phyloP scores from a whole-genome alignment of 2,888 invertebrate genomes.

The Cryptus viduatorius region DNA sequence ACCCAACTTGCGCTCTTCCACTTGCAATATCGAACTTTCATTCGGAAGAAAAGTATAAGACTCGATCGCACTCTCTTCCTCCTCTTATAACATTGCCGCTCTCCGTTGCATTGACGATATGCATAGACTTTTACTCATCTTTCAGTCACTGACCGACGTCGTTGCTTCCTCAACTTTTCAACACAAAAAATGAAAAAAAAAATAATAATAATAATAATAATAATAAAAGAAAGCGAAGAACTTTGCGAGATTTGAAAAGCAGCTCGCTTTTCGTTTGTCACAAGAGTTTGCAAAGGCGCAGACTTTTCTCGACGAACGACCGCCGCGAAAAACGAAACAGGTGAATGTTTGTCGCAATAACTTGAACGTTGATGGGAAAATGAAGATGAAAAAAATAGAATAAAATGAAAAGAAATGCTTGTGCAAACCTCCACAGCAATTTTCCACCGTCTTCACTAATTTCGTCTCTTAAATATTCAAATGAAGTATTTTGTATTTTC shows the following conservation, averaged over 20 bases:
- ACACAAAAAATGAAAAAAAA: neutral
- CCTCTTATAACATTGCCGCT: neutral
- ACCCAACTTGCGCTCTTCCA: conserved; percentile 49
- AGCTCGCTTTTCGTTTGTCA: too few relatives aligned
- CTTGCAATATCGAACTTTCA: conserved; percentile 65
- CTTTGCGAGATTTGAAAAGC: too few relatives aligned
- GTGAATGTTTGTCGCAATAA: too few relatives aligned
- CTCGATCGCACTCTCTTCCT: conserved; percentile 32
- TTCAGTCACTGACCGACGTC: conserved; percentile 12
- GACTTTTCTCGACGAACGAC: too few relatives aligned
- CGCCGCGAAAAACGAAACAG: too few relatives aligned
- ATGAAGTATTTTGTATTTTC: conserved; percentile 8
- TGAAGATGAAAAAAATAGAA: too few relatives aligned
- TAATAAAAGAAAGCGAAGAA: too few relatives aligned
- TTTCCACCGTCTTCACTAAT: neutral
- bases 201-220: too few relatives aligned
- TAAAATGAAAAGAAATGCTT: conserved; percentile 4
- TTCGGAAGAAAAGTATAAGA: conserved; percentile 55
- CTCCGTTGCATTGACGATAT: conserved; percentile 13
- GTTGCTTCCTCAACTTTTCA: conserved; percentile 16
- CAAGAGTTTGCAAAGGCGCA: too few relatives aligned
- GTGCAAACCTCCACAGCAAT: neutral
- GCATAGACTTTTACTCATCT: conserved; percentile 38
- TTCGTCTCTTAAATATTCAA: conserved; percentile 5
- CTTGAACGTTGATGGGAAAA: too few relatives aligned